Conservation (phyloP, 2,888 invertebrate genomes). For the Pheosia tremula region DNA sequence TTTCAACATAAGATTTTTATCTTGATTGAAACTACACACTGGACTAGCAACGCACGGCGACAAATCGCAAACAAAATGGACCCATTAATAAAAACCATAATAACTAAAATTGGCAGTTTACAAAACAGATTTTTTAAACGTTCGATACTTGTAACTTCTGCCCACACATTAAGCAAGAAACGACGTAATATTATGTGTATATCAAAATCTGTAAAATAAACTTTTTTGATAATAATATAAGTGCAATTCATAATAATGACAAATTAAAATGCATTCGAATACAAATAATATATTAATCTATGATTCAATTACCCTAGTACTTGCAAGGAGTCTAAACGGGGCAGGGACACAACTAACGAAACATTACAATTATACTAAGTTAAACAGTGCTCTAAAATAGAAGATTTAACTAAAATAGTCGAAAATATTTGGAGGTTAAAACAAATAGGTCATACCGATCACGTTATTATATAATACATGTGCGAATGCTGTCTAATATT, state of each 20-base stretch:
- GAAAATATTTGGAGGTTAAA: too few species aligned
- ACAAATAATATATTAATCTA: constrained; percentile 54
- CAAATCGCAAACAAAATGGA: background rate
- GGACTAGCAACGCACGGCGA: background rate
- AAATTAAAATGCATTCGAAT: constrained; percentile 48
- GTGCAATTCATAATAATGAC: constrained; percentile 17
- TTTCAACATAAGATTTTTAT: background rate
- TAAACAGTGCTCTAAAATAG: constrained; percentile 25
- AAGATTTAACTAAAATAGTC: constrained; percentile 4
- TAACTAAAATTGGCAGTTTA: constrained; percentile 1
- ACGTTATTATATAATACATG: too few species aligned
- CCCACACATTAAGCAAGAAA: constrained; percentile 5
- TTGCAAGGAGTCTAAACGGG: constrained; percentile 34
- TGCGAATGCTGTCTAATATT: too few species aligned
- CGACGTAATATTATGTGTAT: constrained; percentile 14
- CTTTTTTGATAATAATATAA: constrained; percentile 20
- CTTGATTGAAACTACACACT: background rate
- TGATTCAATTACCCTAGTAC: constrained; percentile 37
- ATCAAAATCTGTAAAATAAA: constrained; percentile 27
- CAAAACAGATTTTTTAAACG: constrained; percentile 2
- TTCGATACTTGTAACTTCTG: background rate
- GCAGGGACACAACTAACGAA: constrained; percentile 26
- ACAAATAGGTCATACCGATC: too few species aligned
- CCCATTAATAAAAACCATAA: background rate
- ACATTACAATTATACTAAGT: constrained; percentile 23